Conservation (phyloP, 2,888 invertebrate genomes). For the Lagria hirta region DNA sequence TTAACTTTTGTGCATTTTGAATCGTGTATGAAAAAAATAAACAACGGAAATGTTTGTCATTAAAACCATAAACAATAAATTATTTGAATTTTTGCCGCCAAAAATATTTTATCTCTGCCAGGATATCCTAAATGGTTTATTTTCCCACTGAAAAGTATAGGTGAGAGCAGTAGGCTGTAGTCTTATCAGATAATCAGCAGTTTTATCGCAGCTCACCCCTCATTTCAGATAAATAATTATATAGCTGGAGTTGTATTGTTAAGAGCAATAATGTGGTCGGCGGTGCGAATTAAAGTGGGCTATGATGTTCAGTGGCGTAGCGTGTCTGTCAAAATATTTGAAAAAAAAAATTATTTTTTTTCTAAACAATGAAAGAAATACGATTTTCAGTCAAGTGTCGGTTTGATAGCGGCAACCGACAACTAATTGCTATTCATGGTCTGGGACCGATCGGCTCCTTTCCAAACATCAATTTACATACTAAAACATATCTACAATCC, state of each 20-base stretch:
- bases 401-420: conserved; percentile 40
- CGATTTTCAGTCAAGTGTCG: conserved; percentile 29
- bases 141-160: conserved; percentile 41
- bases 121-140: conserved; percentile 47
- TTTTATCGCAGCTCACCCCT: conserved; percentile 36
- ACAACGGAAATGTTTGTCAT: no score
- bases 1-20: no score
- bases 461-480: conserved; percentile 53
- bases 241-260: conserved; percentile 28
- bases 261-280: conserved; percentile 26
- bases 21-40: no score
- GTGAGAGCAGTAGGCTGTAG: conserved; percentile 9
- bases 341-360: no score
- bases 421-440: conserved; percentile 55
- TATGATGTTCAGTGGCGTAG: no score
- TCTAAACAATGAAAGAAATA: conserved; percentile 28
- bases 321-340: no score
- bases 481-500: conserved; percentile 51
- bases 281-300: conserved; percentile 29
- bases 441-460: conserved; percentile 53
- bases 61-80: no score
- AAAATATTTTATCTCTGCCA: conserved; percentile 42
- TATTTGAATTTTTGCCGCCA: conserved; percentile 26
- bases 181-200: conserved; percentile 38
- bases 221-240: conserved; percentile 29